Evolutionary conservation across 1,140 invertebrate species (phyloP).

Genomic region (Drosophila nigrodunni): DNA sequence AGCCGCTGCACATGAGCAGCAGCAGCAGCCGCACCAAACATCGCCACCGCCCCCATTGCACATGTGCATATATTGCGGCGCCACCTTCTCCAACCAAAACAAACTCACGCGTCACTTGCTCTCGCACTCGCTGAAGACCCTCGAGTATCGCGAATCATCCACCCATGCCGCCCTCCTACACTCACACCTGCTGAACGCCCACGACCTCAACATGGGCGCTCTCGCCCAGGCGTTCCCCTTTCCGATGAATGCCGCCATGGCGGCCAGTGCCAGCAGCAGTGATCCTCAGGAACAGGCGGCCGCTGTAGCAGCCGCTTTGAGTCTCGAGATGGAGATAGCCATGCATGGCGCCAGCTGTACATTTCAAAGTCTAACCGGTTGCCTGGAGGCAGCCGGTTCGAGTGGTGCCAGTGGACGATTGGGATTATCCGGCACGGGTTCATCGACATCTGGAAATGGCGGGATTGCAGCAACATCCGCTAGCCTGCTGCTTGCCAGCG

Average conservation of each 20-base stretch:
- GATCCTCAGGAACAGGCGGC: conserved; percentile 85
- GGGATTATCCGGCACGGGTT: conserved; percentile 33
- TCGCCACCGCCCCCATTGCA: conserved; percentile 76
- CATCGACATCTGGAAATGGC: conserved; percentile 56
- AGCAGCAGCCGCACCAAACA: conserved; percentile 59
- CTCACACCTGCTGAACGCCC: conserved; percentile 68
- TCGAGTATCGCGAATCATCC: conserved; percentile 91
- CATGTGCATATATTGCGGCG: conserved; percentile 94
- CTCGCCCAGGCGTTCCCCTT: conserved; percentile 82
- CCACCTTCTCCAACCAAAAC: conserved; percentile 93
- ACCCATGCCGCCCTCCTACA: conserved; percentile 85
- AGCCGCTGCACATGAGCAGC: conserved; percentile 51
- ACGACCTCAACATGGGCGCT: conserved; percentile 85
- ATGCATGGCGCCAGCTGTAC: conserved; percentile 84
- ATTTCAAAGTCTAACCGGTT: conserved; percentile 63
- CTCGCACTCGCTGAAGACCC: conserved; percentile 93
- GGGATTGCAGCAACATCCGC: conserved; percentile 30
- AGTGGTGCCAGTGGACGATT: conserved; percentile 55
- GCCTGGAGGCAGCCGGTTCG: conserved; percentile 49
- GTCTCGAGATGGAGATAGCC: conserved; percentile 79
- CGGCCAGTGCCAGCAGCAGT: conserved; percentile 84
- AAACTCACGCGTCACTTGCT: conserved; percentile 94
- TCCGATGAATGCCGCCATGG: conserved; percentile 85
- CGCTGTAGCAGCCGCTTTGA: conserved; percentile 69
- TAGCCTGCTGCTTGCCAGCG: conserved; percentile 32